A percentile compares a stretch with the other conserved stretches of the same genome.
Evolutionary conservation across 2,113 vertebrate species (phyloP).

Genomic region (Chiloscyllium plagiosum): DNA sequence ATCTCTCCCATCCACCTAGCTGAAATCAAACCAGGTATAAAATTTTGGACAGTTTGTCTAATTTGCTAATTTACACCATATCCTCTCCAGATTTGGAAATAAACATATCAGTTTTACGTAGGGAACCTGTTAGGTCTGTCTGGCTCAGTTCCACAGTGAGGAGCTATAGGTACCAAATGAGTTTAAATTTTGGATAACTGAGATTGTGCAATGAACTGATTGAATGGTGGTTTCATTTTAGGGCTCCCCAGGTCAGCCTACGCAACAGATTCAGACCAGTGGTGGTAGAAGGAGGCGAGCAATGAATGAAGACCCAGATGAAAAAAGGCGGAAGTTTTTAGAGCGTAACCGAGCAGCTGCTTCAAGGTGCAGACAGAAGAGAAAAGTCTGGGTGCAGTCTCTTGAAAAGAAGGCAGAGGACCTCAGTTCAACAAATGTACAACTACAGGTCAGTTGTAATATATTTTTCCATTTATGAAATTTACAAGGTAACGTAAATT

Average conservation of each 20-base stretch:
- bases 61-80: background rate
- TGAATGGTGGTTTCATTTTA: constrained; percentile 44
- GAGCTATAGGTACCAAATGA: background rate
- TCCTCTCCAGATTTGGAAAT: background rate
- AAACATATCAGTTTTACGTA: background rate
- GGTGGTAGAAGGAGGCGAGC: constrained; percentile 88
- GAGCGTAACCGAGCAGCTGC: constrained; percentile 91
- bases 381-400: constrained; percentile 97
- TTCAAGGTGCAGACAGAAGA: constrained; percentile 90
- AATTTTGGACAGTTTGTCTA: background rate
- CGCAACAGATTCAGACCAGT: constrained; percentile 78
- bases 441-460: constrained; percentile 73
- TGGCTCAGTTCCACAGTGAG: background rate
- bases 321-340: constrained; percentile 92
- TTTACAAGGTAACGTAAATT: constrained; percentile 48
- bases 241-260: constrained; percentile 81
- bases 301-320: constrained; percentile 91
- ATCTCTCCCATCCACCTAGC: background rate
- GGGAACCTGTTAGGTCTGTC: background rate
- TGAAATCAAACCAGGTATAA: background rate
- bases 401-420: constrained; percentile 93
- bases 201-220: background rate
- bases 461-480: constrained; percentile 35
- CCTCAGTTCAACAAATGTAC: constrained; percentile 80
- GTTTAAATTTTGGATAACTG: background rate